Evolutionary conservation across 2,797 vertebrate species (phyloP).

Genomic region (Manis pentadactyla): DNA sequence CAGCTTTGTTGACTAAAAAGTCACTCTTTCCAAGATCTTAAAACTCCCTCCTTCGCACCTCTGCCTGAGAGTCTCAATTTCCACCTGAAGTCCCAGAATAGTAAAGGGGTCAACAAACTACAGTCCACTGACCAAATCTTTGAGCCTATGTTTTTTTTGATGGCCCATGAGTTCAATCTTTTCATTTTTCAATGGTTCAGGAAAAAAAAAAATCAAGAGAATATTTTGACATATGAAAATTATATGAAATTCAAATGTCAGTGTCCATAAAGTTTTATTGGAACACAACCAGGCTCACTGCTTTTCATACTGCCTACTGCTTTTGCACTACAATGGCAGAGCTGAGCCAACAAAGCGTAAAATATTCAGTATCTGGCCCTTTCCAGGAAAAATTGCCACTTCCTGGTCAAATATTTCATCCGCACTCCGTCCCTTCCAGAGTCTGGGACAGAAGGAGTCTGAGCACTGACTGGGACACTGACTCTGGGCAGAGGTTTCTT

Average conservation of each 20-base stretch:
- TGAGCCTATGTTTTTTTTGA: background rate
- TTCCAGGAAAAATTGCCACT: background rate
- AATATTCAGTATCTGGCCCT: background rate
- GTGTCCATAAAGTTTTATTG: background rate
- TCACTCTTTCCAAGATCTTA: background rate
- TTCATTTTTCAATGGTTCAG: background rate
- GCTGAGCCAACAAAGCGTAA: background rate
- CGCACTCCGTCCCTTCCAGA: background rate
- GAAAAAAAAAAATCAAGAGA: background rate
- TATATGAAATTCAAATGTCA: background rate
- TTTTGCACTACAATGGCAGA: background rate
- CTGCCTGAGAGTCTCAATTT: background rate
- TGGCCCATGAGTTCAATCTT: background rate
- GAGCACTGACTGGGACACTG: background rate
- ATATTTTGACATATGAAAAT: background rate
- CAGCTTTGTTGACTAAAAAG: background rate
- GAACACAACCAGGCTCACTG: background rate
- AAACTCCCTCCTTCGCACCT: background rate
- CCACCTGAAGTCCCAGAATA: background rate
- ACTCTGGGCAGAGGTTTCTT: background rate
- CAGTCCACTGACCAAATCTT: background rate
- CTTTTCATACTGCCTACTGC: background rate
- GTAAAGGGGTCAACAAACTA: background rate
- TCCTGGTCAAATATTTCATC: background rate
- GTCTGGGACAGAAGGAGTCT: background rate